Conservation (phyloP, 1,140 invertebrate species). For the Geopemphigus sp. region DNA sequence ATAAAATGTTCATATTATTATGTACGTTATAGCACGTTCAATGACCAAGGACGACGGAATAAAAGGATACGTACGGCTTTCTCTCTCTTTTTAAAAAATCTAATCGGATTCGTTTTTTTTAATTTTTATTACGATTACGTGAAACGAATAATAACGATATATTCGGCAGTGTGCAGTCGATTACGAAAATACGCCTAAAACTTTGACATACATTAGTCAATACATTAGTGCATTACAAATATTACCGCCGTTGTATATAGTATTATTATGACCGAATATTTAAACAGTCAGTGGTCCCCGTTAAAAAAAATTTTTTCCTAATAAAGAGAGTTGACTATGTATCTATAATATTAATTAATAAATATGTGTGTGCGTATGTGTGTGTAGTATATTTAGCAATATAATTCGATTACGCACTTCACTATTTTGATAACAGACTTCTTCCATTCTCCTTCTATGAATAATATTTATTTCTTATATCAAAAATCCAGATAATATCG, state of each 20-base stretch:
- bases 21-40: neutral
- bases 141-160: neutral
- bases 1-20: neutral
- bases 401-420: no score
- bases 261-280: neutral
- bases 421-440: no score
- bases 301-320: neutral
- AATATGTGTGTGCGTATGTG: no score
- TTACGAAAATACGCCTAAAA: conserved; percentile 2
- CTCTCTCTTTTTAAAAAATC: conserved; percentile 7
- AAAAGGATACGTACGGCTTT: neutral
- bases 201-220: neutral
- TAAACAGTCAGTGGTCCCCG: neutral
- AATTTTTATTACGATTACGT: conserved; percentile 21
- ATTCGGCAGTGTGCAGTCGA: neutral
- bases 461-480: no score
- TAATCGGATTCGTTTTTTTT: neutral
- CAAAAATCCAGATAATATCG: no score
- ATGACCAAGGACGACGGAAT: conserved; percentile 7
- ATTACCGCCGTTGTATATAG: no score
- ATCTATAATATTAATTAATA: no score
- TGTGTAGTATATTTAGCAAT: no score
- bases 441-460: no score
- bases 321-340: no score
- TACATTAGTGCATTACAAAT: neutral